phyloP scores from a whole-genome alignment of 1,140 invertebrate genomes.

The Hyposmocoma kahamanoa region DNA sequence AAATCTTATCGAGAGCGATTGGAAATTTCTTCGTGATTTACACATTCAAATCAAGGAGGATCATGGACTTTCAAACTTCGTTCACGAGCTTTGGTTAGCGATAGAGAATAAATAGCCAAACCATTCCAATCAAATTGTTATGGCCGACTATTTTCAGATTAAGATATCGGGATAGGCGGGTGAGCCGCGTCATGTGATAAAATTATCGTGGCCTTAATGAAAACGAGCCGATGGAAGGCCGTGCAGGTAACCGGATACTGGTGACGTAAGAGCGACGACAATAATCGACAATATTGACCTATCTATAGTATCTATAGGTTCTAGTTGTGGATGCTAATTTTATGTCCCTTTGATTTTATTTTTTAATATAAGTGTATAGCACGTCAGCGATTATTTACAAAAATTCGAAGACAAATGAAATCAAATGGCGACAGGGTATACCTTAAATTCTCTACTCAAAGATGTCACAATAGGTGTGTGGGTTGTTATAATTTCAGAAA shows the following conservation, averaged over 20 bases:
- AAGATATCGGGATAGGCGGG: conserved; percentile 30
- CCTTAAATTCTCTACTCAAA: no score
- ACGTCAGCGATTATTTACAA: no score
- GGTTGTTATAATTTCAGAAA: no score
- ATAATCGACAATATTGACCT: conserved; percentile 32
- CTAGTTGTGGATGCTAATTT: background rate
- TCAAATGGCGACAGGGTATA: no score
- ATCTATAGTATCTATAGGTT: no score
- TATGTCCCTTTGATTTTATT: conserved; percentile 1
- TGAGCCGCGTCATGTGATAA: conserved; percentile 50
- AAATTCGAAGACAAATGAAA: no score
- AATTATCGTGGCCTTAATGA: conserved; percentile 65
- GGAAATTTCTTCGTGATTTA: no score
- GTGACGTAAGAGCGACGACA: conserved; percentile 54
- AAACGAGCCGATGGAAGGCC: conserved; percentile 35
- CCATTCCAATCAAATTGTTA: background rate
- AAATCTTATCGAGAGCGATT: no score
- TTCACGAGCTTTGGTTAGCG: background rate
- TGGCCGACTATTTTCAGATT: background rate
- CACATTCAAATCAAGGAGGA: no score
- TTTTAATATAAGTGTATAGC: no score
- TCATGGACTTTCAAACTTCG: background rate
- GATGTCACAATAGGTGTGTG: no score
- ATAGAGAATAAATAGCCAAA: conserved; percentile 2
- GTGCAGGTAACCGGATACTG: conserved; percentile 50